Evolutionary conservation across 2,888 invertebrate species (phyloP), one percentile per base, ranked within the genome.

Genomic region (Hemicrepidius hirtus): DNA sequence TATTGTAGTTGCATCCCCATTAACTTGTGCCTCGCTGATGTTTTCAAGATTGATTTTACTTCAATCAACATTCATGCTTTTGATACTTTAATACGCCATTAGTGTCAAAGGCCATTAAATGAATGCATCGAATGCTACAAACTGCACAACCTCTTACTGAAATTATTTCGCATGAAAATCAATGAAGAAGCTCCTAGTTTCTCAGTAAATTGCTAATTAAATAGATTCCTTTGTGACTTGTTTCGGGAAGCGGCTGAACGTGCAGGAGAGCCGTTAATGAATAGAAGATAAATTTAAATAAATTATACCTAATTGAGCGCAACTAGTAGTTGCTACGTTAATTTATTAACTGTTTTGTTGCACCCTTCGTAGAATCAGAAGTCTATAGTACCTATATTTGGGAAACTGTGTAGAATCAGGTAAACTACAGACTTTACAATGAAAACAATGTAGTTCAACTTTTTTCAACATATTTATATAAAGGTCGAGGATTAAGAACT

Each of bases 141-240:
- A 32, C 32, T 32, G n/a, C 7, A 32, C 5, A 9, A 9, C 32
- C 46, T 24, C 24, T 5, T 2, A 2, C 16, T 28, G 35, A 44
- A 66, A 66, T 55, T 66, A 55, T 44, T 55, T 35, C 24, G 13
- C 32, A 44, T 24, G 35, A 40, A 44, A 55, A 57, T 12, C n/a
- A 57, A 44, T 20, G 55, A 66, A 55, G 53, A 44, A 55, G 24
- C 28, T 57, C 13, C 28, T 66, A 57, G 46, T 41, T 44, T 16
- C 28, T 44, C 41, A 20, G 66, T 35, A 57, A 53, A 20, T 63
- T 62, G 50, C 64, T 70, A 70, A 70, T 70, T 70, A 70, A 70
- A 70, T 70, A 70, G 70, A 70, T 70, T 70, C 70, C 70, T 64
- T 70, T 70, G 70, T 64, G 70, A 70, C 57, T 70, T 70, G 64